These are phyloP conservation scores for Theonella swinhoei DNA, from an alignment of 37 sponge, comb jelly and placozoan species.

Conservation along the genomic window DNA sequence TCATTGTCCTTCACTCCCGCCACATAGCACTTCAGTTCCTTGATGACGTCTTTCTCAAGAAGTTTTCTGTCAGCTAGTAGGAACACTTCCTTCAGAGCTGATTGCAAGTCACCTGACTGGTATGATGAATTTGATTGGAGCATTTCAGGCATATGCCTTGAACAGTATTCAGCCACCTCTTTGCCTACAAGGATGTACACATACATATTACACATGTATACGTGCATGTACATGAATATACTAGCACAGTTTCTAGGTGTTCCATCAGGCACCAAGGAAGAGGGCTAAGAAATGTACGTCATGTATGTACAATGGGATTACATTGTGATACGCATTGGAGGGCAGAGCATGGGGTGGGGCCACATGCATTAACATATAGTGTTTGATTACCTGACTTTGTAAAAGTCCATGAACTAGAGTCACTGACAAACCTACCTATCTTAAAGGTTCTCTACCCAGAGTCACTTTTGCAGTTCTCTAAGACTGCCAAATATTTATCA, in stretches of 20 bases:
- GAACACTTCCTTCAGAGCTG: slow-evolving; percentile 78
- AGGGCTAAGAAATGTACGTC: no score
- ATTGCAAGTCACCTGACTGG: slow-evolving; percentile 24
- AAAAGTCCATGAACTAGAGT: no score
- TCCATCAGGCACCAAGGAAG: background rate
- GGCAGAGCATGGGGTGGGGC: no score
- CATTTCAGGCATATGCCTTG: slow-evolving; percentile 54
- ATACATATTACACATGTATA: background rate
- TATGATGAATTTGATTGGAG: slow-evolving; percentile 48
- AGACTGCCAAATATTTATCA: background rate
- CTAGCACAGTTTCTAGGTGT: background rate
- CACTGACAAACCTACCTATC: no score
- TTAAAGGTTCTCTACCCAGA: no score
- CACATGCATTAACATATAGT: no score
- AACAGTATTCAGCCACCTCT: slow-evolving; percentile 88
- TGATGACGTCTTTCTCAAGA: slow-evolving; percentile 25
- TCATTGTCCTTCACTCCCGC: slow-evolving; percentile 5
- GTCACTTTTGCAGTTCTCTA: background rate
- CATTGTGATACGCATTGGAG: no score
- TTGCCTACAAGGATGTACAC: slow-evolving; percentile 33
- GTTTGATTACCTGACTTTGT: no score
- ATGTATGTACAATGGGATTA: no score
- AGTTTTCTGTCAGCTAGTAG: slow-evolving; percentile 67
- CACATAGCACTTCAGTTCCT: slow-evolving; percentile 58
- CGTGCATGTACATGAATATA: background rate